phyloP scores from a whole-genome alignment of 1,140 invertebrate species.

The Drosophila mayri region DNA sequence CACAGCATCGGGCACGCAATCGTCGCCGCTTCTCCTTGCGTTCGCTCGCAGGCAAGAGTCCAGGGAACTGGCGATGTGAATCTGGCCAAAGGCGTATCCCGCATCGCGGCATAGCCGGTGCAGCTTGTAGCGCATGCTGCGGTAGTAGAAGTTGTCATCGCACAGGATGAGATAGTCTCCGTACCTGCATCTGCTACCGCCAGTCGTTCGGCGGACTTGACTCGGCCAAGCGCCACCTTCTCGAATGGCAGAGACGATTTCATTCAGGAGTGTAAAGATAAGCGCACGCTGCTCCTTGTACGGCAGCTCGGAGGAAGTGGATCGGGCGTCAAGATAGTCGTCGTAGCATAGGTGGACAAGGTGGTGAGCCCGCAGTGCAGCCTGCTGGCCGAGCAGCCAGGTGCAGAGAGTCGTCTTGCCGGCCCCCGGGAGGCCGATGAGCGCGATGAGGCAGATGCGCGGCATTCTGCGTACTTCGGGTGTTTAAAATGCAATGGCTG shows the following conservation, averaged over 20 bases:
- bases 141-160: constrained; percentile 79
- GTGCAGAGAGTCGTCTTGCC: constrained; percentile 66
- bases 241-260: constrained; percentile 40
- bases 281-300: constrained; percentile 55
- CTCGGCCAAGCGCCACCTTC: constrained; percentile 1
- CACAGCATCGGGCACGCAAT: constrained; percentile 32
- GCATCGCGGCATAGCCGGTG: constrained; percentile 54
- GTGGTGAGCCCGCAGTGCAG: constrained; percentile 19
- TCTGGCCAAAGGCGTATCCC: constrained; percentile 53
- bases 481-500: not conserved
- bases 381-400: constrained; percentile 38
- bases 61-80: constrained; percentile 42
- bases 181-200: not conserved
- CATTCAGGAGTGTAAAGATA: constrained; percentile 33
- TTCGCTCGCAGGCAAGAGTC: constrained; percentile 43
- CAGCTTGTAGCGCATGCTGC: constrained; percentile 72
- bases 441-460: constrained; percentile 60
- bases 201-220: not conserved
- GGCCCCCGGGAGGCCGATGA: constrained; percentile 72
- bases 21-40: constrained; percentile 1
- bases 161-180: constrained; percentile 56
- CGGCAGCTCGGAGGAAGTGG: not conserved
- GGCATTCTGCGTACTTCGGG: constrained; percentile 19
- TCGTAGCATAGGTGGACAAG: constrained; percentile 74
- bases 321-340: constrained; percentile 38